These are phyloP conservation scores for Sebastes ruberrimus DNA, from an alignment of 2,797 vertebrate species.

Conservation along the genomic window DNA sequence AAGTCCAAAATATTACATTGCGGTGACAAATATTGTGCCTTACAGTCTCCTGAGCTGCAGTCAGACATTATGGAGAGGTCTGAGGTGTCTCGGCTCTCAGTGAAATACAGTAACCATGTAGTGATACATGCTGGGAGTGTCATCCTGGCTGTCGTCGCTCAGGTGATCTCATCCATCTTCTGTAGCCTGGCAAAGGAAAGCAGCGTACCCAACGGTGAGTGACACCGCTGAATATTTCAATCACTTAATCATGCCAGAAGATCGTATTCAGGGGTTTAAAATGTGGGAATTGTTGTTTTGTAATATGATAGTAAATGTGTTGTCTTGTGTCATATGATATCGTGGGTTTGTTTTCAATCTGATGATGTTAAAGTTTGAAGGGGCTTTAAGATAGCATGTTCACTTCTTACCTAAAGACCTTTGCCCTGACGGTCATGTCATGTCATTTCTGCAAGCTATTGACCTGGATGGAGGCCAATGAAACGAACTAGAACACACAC, in stretches of 20 bases:
- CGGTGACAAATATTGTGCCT: not conserved
- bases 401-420: constrained; percentile 7
- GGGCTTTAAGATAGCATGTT: rapidly evolving
- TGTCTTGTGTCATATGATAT: too few species aligned
- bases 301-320: too few species aligned
- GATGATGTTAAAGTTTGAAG: too few species aligned
- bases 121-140: constrained; percentile 35
- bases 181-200: constrained; percentile 21
- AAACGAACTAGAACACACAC: not conserved
- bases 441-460: not conserved
- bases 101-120: not conserved
- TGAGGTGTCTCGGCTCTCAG: not conserved
- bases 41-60: not conserved
- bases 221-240: not conserved
- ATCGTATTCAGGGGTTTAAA: rapidly evolving
- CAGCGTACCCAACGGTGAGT: constrained; percentile 62
- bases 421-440: constrained; percentile 6
- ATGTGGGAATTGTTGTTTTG: too few species aligned
- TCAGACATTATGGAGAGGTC: not conserved
- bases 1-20: constrained; percentile 54
- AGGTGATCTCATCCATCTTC: constrained; percentile 41
- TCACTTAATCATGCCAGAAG: too few species aligned
- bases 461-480: not conserved
- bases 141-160: constrained; percentile 43
- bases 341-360: too few species aligned